phyloP scores from a whole-genome alignment of 2,797 vertebrate genomes.

The Nyctalus aviator region DNA sequence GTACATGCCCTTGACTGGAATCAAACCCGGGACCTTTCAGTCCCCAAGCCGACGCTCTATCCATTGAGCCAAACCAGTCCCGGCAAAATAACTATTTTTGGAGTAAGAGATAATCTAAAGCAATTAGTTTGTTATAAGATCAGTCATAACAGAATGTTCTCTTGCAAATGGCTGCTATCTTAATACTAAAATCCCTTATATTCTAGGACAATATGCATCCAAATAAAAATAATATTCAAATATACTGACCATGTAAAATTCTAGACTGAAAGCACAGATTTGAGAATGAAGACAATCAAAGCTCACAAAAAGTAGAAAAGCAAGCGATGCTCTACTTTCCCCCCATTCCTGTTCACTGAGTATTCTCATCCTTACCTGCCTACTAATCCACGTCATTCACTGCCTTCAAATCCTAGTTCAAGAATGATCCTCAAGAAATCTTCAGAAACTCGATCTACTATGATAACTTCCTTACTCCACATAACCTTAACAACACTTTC shows the following conservation, averaged over 20 bases:
- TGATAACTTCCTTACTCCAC: not conserved
- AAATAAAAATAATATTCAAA: conserved; percentile 47
- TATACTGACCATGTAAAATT: not conserved
- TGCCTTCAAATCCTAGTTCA: not conserved
- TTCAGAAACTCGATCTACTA: not conserved
- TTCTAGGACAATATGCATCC: not conserved
- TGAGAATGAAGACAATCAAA: conserved; percentile 31
- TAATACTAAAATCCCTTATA: conserved; percentile 20
- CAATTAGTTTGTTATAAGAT: conserved; percentile 10
- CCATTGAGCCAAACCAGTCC: too few species aligned
- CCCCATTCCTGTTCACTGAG: not conserved
- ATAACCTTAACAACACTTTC: not conserved
- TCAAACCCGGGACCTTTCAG: too few species aligned
- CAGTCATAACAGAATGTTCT: not conserved
- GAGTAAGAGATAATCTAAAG: not conserved
- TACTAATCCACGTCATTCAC: not conserved
- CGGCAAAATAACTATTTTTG: not conserved
- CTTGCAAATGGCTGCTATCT: conserved; percentile 34
- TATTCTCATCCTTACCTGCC: not conserved
- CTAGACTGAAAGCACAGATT: conserved; percentile 37
- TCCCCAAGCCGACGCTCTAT: too few species aligned
- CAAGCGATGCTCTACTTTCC: not conserved
- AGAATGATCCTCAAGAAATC: not conserved
- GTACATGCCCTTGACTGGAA: too few species aligned
- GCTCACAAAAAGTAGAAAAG: not conserved